A percentile compares a stretch with the other conserved stretches of the same genome.
phyloP scores from a whole-genome alignment of 2,888 invertebrate species.

The Dicycla oo region DNA sequence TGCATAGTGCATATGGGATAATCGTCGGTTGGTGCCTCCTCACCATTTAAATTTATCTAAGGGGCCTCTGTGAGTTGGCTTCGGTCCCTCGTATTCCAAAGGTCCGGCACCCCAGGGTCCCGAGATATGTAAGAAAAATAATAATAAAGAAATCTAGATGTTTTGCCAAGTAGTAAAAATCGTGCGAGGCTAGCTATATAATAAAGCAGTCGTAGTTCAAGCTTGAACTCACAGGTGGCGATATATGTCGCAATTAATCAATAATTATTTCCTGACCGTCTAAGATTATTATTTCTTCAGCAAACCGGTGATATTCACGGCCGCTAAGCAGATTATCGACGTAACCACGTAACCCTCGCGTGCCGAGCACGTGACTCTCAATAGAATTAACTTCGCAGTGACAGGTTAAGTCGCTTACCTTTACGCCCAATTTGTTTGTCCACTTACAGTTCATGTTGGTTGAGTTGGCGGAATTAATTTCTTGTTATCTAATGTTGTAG shows the following conservation, averaged over 20 bases:
- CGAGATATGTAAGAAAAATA: no score
- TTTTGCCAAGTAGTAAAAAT: background rate
- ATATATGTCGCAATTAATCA: background rate
- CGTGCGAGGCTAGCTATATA: background rate
- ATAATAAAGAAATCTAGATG: background rate
- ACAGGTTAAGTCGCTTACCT: slow-evolving; percentile 50
- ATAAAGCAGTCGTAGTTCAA: background rate
- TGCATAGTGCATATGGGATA: no score
- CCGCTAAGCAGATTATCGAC: slow-evolving; percentile 49
- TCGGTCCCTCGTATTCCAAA: no score
- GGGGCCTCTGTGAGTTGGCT: no score
- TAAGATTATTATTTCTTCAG: slow-evolving; percentile 32
- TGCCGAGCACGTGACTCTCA: slow-evolving; percentile 52
- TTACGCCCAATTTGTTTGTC: slow-evolving; percentile 63
- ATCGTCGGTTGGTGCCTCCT: no score
- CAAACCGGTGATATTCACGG: slow-evolving; percentile 31
- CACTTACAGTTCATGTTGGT: slow-evolving; percentile 28
- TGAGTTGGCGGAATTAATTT: slow-evolving; percentile 37
- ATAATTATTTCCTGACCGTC: background rate
- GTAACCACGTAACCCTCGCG: slow-evolving; percentile 22
- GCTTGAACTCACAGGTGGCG: slow-evolving; percentile 6
- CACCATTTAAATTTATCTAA: no score
- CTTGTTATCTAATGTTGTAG: background rate
- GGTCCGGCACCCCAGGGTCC: no score
- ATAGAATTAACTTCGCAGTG: slow-evolving; percentile 54